phyloP scores from a whole-genome alignment of 2,888 invertebrate genomes.

The Resseliella maxima region DNA sequence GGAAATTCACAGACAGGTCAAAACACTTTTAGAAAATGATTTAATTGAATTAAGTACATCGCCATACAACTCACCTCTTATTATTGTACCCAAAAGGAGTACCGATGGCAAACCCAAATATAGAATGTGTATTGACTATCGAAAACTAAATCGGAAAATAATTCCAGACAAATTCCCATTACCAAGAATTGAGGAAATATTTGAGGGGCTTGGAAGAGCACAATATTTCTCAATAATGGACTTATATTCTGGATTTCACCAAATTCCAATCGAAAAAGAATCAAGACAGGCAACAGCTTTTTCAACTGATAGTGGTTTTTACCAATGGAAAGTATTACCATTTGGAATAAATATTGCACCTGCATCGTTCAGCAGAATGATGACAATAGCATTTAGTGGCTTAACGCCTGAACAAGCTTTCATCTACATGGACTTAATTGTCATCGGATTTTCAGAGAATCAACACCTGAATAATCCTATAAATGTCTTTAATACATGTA shows the following conservation, averaged over 20 bases:
- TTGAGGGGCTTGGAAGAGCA: too few relatives aligned
- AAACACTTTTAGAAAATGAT: constrained; percentile 58
- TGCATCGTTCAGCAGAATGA: constrained; percentile 60
- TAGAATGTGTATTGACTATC: too few relatives aligned
- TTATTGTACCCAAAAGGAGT: too few relatives aligned
- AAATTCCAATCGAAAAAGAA: constrained; percentile 56
- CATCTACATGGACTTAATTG: too few relatives aligned
- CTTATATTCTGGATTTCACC: constrained; percentile 57
- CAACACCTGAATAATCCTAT: too few relatives aligned
- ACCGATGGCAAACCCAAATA: too few relatives aligned
- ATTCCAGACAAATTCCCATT: constrained; percentile 57
- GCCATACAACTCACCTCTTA: constrained; percentile 59
- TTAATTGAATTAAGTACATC: constrained; percentile 59
- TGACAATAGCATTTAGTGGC: too few relatives aligned
- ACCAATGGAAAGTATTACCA: constrained; percentile 59
- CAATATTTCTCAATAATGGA: too few relatives aligned
- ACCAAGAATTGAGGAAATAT: constrained; percentile 53
- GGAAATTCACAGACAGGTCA: constrained; percentile 58
- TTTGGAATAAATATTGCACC: constrained; percentile 60
- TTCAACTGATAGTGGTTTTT: constrained; percentile 58
- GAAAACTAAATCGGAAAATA: constrained; percentile 57
- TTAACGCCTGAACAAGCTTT: constrained; percentile 59
- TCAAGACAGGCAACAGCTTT: constrained; percentile 60
- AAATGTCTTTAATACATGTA: too few relatives aligned
- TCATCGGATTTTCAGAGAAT: too few relatives aligned